phyloP scores from a whole-genome alignment of 2,888 invertebrate genomes.

The Digitonthophagus gazella region DNA sequence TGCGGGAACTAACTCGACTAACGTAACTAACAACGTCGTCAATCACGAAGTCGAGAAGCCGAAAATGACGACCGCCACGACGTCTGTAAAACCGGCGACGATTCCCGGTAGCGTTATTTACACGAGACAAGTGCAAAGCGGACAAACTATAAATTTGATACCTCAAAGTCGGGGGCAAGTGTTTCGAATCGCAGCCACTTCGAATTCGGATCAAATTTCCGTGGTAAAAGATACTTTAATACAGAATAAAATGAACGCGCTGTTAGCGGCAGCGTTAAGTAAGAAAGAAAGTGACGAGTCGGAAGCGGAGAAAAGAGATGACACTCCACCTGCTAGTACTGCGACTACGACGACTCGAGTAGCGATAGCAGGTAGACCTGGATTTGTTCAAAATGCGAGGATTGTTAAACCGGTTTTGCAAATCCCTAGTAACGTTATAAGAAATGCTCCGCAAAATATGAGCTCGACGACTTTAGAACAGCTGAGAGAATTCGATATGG shows the following conservation, averaged over 20 bases:
- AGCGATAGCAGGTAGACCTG: constrained; percentile 47
- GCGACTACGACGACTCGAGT: constrained; percentile 50
- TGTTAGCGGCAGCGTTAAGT: constrained; percentile 52
- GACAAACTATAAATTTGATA: constrained; percentile 61
- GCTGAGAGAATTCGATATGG: constrained; percentile 76
- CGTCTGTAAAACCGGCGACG: constrained; percentile 58
- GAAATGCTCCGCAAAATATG: constrained; percentile 61
- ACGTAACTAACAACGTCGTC: constrained; percentile 39
- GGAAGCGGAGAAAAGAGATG: constrained; percentile 34
- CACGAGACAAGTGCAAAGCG: constrained; percentile 68
- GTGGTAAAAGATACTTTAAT: constrained; percentile 52
- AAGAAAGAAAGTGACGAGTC: constrained; percentile 36
- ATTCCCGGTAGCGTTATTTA: constrained; percentile 70
- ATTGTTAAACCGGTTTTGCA: constrained; percentile 59
- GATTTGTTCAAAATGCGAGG: constrained; percentile 58
- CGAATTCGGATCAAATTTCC: constrained; percentile 49
- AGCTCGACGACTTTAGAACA: constrained; percentile 77
- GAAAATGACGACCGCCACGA: constrained; percentile 52
- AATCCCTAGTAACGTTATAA: constrained; percentile 62
- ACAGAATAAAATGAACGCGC: constrained; percentile 52
- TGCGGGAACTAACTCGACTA: constrained; percentile 31
- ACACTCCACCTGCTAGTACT: constrained; percentile 48
- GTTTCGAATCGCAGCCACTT: constrained; percentile 50
- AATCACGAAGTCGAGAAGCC: constrained; percentile 28
- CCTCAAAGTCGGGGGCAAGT: constrained; percentile 51